Evolutionary conservation across 2,888 invertebrate genomes (phyloP), one percentile per base, ranked within the genome.

Genomic region (Eupsilia transversa): DNA sequence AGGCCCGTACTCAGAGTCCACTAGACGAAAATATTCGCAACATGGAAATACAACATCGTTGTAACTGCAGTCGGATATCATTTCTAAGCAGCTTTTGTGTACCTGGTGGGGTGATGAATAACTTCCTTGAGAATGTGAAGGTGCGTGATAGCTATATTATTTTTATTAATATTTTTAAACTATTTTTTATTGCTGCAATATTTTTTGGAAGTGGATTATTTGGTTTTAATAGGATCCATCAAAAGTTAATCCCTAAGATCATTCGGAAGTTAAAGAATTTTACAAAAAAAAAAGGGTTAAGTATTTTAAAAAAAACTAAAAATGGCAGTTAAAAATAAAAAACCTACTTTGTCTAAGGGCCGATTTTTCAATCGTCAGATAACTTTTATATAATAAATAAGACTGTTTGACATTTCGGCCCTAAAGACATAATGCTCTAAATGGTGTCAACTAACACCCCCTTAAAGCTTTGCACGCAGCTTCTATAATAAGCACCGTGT

Each of bases 1-100:
- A 59, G 92, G 88, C 30, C 97, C 97, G 77, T 94, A 89, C 84
- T 97, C 97, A 0, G 97, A 97, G 72, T 97, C 95, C 1, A 97
- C 93, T 3, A 80, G 76, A 14, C 88, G 89, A 85, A 97, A 97
- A 76, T 93, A 92, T 46, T 93, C 83, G 81, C 97, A 97, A 88
- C 97, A 97, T 84, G 96, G 89, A 75, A 97, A 96, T 56, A 86
- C 80, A 46, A 88, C 77, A 1, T 92, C 89, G 79, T 96, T 96
- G 93, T 96, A 97, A 35, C 89, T 90, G 85, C 97, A 97, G n/a
- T 91, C 91, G 20, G 92, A 82, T 59, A 97, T 87, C 43, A 97
- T 85, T 76, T 96, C 93, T 2, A 89, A 77, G 82, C 97, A 97
- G 75, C 91, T 89, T 79, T 93, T 94, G 84, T 96, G 93, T 2